phyloP scores from a whole-genome alignment of 2,113 vertebrate species.

The Myotis yumanensis region DNA sequence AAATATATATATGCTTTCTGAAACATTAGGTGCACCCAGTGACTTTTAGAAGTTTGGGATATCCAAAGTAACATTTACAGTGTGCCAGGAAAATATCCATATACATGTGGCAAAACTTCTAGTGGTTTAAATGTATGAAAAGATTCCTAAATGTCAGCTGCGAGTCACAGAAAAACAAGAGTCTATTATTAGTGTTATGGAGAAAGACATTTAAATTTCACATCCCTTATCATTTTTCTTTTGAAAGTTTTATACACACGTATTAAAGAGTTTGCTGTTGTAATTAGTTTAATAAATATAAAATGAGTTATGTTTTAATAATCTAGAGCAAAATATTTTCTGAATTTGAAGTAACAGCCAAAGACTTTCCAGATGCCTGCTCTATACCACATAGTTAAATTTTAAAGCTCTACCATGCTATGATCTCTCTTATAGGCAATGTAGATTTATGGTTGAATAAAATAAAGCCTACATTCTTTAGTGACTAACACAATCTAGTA shows the following conservation, averaged over 20 bases:
- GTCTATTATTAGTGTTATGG: background rate
- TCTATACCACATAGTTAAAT: background rate
- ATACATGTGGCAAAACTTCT: background rate
- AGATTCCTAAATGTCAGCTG: background rate
- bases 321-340: background rate
- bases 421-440: background rate
- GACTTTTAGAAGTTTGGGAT: background rate
- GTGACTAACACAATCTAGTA: background rate
- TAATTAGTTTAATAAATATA: background rate
- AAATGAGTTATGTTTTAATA: background rate
- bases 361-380: background rate
- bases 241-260: background rate
- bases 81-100: background rate
- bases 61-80: background rate
- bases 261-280: background rate
- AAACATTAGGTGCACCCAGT: background rate
- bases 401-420: background rate
- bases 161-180: background rate
- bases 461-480: background rate
- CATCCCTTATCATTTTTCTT: background rate
- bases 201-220: slow-evolving; percentile 31
- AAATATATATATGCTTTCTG: background rate
- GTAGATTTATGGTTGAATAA: background rate
- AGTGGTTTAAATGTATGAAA: background rate
- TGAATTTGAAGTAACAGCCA: background rate